These are phyloP conservation scores for Hemithea aestivaria DNA, from an alignment of 2,888 invertebrate genomes.

Conservation along the genomic window DNA sequence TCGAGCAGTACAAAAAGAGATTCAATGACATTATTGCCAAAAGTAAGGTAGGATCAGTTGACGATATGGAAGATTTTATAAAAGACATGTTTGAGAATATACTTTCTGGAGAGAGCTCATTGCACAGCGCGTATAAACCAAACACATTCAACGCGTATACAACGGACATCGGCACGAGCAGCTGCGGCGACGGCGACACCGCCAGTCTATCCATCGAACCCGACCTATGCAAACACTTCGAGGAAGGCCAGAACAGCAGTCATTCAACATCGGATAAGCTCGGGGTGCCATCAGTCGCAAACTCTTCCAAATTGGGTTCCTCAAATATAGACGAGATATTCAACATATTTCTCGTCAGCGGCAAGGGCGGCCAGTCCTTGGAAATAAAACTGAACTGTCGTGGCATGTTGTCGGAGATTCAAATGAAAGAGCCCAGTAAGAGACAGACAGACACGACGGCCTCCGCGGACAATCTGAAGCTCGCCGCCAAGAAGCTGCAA, in stretches of 20 bases:
- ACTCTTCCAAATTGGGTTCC: slow-evolving; percentile 22
- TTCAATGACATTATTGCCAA: slow-evolving; percentile 58
- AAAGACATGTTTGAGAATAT: slow-evolving; percentile 62
- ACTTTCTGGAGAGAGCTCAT: slow-evolving; percentile 46
- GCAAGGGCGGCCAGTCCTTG: slow-evolving; percentile 34
- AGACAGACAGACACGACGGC: slow-evolving; percentile 35
- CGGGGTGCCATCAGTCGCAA: too few relatives aligned
- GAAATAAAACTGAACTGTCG: slow-evolving; percentile 53
- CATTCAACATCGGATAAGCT: too few relatives aligned
- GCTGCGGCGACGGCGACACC: slow-evolving; percentile 11
- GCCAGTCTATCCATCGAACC: neutral
- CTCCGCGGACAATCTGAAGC: slow-evolving; percentile 54
- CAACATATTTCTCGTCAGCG: slow-evolving; percentile 46
- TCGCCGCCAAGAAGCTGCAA: slow-evolving; percentile 49
- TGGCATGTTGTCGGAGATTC: slow-evolving; percentile 54
- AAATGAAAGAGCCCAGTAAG: slow-evolving; percentile 40
- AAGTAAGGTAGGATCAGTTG: slow-evolving; percentile 46
- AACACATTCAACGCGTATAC: slow-evolving; percentile 1
- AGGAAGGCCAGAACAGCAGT: too few relatives aligned
- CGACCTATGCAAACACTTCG: slow-evolving; percentile 15
- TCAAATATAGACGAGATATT: slow-evolving; percentile 42
- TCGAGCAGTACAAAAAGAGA: slow-evolving; percentile 56
- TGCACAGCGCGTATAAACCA: slow-evolving; percentile 14
- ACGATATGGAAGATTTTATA: slow-evolving; percentile 62
- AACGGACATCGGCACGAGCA: slow-evolving; percentile 15